Conservation (phyloP, 1,140 invertebrate species). For the Microvelia longipes region DNA sequence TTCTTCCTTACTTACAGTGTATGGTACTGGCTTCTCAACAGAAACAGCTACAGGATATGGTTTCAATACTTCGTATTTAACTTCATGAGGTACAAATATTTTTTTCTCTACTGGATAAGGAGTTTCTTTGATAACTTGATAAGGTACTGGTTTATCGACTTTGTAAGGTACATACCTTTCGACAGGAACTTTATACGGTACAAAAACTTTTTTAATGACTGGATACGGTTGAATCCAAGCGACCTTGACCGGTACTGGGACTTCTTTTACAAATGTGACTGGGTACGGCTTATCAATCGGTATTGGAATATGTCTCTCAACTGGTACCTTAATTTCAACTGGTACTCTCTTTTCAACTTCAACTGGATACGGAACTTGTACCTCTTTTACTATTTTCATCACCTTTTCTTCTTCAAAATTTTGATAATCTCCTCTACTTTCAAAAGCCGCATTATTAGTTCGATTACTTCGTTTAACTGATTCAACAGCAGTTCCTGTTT, state of each 20-base stretch:
- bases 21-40: not conserved
- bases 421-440: too few relatives aligned
- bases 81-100: not conserved
- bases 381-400: too few relatives aligned
- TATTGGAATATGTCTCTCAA: not conserved
- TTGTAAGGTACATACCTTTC: constrained; percentile 36
- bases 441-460: too few relatives aligned
- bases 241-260: constrained; percentile 35
- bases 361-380: not conserved
- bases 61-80: not conserved
- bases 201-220: constrained; percentile 46
- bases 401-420: too few relatives aligned
- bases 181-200: constrained; percentile 36
- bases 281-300: not conserved
- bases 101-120: not conserved
- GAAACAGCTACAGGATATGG: not conserved
- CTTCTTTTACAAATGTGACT: not conserved
- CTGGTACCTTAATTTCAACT: not conserved
- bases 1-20: not conserved
- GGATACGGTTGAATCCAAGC: constrained; percentile 41
- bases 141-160: constrained; percentile 40
- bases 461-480: too few relatives aligned
- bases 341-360: not conserved
- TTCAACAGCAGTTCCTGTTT: too few relatives aligned
- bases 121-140: constrained; percentile 49